These are phyloP conservation scores for Wiebesia pumilae DNA, from an alignment of 1,140 invertebrate genomes.

Conservation along the genomic window DNA sequence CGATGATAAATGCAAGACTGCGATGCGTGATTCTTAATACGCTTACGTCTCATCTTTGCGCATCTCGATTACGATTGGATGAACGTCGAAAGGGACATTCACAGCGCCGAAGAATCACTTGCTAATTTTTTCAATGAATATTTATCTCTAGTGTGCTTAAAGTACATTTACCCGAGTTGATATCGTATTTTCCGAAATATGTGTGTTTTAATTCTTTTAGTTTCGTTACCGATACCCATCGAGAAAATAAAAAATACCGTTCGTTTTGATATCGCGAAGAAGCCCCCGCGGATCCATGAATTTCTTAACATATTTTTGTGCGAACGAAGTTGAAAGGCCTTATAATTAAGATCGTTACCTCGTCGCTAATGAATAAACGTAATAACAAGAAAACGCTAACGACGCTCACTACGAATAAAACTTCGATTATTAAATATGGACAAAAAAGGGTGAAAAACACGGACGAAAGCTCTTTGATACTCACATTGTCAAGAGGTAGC, in stretches of 20 bases:
- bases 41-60: not conserved
- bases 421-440: too few relatives aligned
- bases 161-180: not conserved
- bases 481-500: slow-evolving; percentile 90
- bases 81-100: not conserved
- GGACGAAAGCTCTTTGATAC: slow-evolving; percentile 58
- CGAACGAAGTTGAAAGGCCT: not conserved
- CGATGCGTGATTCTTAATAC: not conserved
- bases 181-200: not conserved
- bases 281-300: not conserved
- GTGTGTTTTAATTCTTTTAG: too few relatives aligned
- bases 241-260: too few relatives aligned
- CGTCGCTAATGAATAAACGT: not conserved
- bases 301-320: not conserved
- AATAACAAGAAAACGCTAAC: not conserved
- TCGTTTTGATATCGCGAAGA: too few relatives aligned
- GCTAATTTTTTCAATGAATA: not conserved
- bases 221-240: too few relatives aligned
- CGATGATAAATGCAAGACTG: not conserved
- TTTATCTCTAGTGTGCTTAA: not conserved
- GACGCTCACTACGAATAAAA: not conserved
- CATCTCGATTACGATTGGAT: not conserved
- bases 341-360: not conserved
- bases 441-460: not conserved
- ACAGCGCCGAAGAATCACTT: not conserved